Conservation (phyloP, 1,140 invertebrate genomes). For the Procambarus virginalis region DNA sequence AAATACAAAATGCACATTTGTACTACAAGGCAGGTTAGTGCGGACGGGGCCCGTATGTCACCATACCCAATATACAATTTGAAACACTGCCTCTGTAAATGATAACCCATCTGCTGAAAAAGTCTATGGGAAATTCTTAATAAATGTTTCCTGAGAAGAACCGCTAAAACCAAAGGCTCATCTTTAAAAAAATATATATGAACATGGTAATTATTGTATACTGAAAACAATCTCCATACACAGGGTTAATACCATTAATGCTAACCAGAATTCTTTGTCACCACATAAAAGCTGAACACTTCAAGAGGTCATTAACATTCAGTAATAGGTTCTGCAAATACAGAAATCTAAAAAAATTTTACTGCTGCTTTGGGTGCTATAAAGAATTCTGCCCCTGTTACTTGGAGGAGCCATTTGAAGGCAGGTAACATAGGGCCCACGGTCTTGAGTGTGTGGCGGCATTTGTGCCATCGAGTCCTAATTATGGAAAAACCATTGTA, state of each 20-base stretch:
- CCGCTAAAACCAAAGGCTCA: conserved; percentile 52
- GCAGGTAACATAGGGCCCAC: conserved; percentile 63
- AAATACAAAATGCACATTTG: conserved; percentile 68
- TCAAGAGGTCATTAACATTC: conserved; percentile 19
- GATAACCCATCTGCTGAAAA: conserved; percentile 57
- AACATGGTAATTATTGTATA: conserved; percentile 46
- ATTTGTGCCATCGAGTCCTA: conserved; percentile 19
- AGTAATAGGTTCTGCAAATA: conserved; percentile 6
- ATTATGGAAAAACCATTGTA: background rate
- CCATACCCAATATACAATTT: conserved; percentile 48
- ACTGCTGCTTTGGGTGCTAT: conserved; percentile 30
- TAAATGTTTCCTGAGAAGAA: conserved; percentile 65
- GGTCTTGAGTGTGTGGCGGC: conserved; percentile 60
- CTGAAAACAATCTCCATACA: conserved; percentile 44
- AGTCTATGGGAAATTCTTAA: conserved; percentile 41
- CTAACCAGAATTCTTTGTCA: conserved; percentile 59
- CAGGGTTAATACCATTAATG: conserved; percentile 34
- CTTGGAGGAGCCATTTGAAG: conserved; percentile 18
- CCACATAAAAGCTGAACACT: conserved; percentile 36
- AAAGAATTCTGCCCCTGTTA: conserved; percentile 58
- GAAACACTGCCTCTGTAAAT: conserved; percentile 51
- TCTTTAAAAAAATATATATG: conserved; percentile 61
- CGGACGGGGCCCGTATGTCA: conserved; percentile 61
- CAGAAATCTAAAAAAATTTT: background rate
- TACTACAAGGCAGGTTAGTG: conserved; percentile 68